phyloP scores from a whole-genome alignment of 92 coral and sea anemone species.

The Muricea muricata region DNA sequence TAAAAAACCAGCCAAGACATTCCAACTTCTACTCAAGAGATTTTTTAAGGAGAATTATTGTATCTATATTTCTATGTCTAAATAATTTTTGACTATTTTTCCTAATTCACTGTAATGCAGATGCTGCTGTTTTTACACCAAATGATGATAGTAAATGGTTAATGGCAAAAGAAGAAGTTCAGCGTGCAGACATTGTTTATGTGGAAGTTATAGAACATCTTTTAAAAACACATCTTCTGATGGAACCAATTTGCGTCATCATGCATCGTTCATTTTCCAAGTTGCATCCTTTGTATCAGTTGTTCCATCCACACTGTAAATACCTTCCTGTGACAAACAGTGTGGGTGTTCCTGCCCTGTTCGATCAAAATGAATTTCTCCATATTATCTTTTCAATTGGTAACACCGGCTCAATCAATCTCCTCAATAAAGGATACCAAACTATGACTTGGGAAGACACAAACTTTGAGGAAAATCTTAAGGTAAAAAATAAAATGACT shows the following conservation, averaged over 20 bases:
- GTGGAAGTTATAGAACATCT: constrained; percentile 90
- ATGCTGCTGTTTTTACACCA: constrained; percentile 83
- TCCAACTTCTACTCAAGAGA: no score
- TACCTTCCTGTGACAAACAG: constrained; percentile 27
- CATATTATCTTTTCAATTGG: constrained; percentile 35
- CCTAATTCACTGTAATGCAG: constrained; percentile 62
- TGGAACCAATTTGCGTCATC: constrained; percentile 88
- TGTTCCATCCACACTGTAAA: constrained; percentile 29
- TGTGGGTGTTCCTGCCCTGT: constrained; percentile 13
- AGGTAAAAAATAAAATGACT: no score
- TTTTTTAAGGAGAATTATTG: constrained; percentile 5
- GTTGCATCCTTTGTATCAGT: constrained; percentile 38
- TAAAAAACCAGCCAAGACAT: no score
- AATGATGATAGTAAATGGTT: constrained; percentile 84
- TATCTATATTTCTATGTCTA: no score
- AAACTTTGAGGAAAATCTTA: constrained; percentile 34
- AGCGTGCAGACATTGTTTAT: constrained; percentile 83
- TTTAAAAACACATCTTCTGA: constrained; percentile 87
- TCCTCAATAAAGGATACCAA: constrained; percentile 42
- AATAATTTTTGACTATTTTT: no score
- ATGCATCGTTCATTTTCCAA: constrained; percentile 76
- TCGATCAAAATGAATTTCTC: neutral
- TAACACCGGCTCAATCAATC: constrained; percentile 22
- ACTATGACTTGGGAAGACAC: constrained; percentile 43
- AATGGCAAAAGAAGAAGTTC: constrained; percentile 81